Conservation (phyloP, 1,140 invertebrate species). For the Megalopta genalis region DNA sequence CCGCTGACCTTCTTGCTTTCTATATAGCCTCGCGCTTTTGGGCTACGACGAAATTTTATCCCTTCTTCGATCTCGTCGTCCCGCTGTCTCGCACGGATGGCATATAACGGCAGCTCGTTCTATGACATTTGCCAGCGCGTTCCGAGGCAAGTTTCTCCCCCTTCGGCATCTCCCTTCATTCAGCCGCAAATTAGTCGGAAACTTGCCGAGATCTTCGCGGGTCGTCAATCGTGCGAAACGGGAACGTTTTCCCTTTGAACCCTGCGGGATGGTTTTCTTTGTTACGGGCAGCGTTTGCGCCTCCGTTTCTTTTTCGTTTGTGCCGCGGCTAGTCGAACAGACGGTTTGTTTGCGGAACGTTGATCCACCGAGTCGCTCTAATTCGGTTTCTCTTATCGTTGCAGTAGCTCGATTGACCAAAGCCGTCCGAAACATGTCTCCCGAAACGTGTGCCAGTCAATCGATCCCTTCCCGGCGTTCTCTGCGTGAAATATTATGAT, state of each 20-base stretch:
- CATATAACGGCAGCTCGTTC: background rate
- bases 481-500: constrained; percentile 11
- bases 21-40: background rate
- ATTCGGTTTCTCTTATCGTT: background rate
- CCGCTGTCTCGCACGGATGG: background rate
- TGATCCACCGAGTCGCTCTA: background rate
- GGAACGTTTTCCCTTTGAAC: background rate
- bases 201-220: background rate
- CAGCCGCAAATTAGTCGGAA: background rate
- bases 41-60: background rate
- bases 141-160: background rate
- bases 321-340: background rate
- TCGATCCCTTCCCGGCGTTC: constrained; percentile 8
- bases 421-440: background rate
- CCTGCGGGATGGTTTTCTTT: background rate
- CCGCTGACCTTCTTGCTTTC: background rate
- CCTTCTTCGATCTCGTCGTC: background rate
- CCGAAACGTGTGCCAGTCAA: constrained; percentile 12
- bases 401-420: too few relatives aligned
- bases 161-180: constrained; percentile 6
- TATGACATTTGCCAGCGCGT: background rate
- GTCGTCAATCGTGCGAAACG: background rate
- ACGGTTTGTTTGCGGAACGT: background rate
- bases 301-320: too few relatives aligned
- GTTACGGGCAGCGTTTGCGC: background rate